Base-by-base conservation (phyloP, 2,888 invertebrate genomes). In the Dendrolimus houi region DNA sequence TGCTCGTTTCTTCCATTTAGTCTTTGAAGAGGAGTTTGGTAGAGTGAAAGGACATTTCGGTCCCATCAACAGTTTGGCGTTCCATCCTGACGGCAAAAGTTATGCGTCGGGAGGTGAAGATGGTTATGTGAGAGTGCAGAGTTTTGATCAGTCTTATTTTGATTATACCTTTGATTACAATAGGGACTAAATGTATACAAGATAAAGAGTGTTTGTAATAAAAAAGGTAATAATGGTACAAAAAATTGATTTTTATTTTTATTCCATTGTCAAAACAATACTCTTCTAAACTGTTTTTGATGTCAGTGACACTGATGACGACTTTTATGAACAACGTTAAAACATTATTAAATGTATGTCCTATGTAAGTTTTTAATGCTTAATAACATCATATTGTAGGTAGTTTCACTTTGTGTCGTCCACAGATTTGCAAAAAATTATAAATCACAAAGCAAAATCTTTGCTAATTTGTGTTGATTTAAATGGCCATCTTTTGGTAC, bases 31-130 rank as follows among this genome's bases (percentile, higher is more conserved):
- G 77, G 99, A 99, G 80, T 99, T 99, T 85, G 98, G 96, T 0
- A 92, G 98, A 61, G 95, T 99, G n/a, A 99, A 99, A 83, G 99
- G 99, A 59, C 99, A 99, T 90, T 99, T 99, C 79, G 99, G 99
- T 70, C 99, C 99, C 1, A 99, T 99, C 75, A 99, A 99, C 93
- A 98, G 98, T 86, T 94, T 99, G 69, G 96, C 97, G 56, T 99
- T 99, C 92, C 98, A 99, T 89, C 99, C 99, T 1, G 98, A 98
- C 91, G 99, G 99, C 56, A 96, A 95, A 79, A 97, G 98, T 79
- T 98, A 97, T 83, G 96, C 97, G 59, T 98, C 98, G 56, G 99
- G 99, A 40, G 99, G 99, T 78, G 99, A 99, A 91, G 99, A 99
- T 85, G 99, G 99, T 91, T 99, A 98, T 81, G 96, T 99, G 55